phyloP scores from a whole-genome alignment of 2,888 invertebrate genomes.

The Fragum sueziense region DNA sequence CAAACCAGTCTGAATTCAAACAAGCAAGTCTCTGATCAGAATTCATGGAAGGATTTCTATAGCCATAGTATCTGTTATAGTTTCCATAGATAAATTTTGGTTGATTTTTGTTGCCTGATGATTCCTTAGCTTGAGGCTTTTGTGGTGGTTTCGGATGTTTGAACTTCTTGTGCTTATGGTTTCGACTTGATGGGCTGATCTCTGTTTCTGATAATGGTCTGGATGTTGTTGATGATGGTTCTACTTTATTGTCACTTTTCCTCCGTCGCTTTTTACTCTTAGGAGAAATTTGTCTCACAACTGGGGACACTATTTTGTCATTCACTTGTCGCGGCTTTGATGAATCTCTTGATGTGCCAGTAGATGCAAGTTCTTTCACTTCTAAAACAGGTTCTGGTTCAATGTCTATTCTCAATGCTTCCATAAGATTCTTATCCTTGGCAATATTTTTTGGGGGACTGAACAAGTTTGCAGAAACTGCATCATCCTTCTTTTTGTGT shows the following conservation, averaged over 20 bases:
- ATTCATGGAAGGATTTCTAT: constrained; percentile 91
- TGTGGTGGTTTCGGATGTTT: constrained; percentile 58
- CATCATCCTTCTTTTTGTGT: constrained; percentile 62
- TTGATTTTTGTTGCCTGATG: constrained; percentile 77
- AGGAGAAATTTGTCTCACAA: constrained; percentile 74
- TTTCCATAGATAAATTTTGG: constrained; percentile 95
- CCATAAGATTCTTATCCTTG: constrained; percentile 68
- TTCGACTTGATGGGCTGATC: constrained; percentile 38
- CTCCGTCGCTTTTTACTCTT: constrained; percentile 70
- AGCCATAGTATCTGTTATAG: constrained; percentile 98
- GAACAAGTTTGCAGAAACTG: constrained; percentile 20
- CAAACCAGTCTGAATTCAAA: constrained; percentile 92
- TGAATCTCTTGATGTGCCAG: constrained; percentile 47
- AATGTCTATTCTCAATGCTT: constrained; percentile 71
- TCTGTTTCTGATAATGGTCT: constrained; percentile 53
- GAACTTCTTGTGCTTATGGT: constrained; percentile 45
- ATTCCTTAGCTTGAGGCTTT: constrained; percentile 23
- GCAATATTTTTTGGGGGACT: constrained; percentile 54
- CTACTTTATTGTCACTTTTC: constrained; percentile 66
- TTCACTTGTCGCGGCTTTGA: constrained; percentile 39
- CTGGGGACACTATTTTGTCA: constrained; percentile 77
- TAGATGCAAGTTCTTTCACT: constrained; percentile 14
- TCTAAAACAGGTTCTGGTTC: constrained; percentile 47
- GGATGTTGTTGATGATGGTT: constrained; percentile 46
- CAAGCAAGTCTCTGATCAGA: constrained; percentile 91